Conservation (phyloP, 2,113 vertebrate genomes). For the Dasyurus viverrinus region DNA sequence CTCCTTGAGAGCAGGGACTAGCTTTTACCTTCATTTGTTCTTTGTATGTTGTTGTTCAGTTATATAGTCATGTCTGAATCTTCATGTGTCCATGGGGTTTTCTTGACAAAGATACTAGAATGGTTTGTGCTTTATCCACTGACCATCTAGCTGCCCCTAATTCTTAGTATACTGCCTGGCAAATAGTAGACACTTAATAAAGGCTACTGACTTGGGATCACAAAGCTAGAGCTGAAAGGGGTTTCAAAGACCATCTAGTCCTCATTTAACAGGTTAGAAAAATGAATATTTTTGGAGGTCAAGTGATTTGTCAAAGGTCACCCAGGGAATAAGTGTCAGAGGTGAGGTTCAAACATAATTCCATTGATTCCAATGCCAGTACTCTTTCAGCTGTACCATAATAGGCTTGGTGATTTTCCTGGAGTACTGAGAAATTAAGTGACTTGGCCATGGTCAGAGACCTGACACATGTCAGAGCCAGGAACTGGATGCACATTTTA, state of each 20-base stretch:
- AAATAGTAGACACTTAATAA: neutral
- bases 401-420: neutral
- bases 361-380: neutral
- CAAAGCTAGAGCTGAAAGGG: neutral
- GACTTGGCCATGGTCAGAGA: neutral
- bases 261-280: neutral
- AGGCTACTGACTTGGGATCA: neutral
- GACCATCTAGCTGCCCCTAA: neutral
- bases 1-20: neutral
- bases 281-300: neutral
- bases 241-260: neutral
- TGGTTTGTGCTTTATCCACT: neutral
- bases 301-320: neutral
- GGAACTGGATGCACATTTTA: neutral
- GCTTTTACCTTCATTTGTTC: neutral
- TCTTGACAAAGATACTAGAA: neutral
- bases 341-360: neutral
- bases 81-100: neutral
- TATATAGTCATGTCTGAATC: neutral
- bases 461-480: neutral
- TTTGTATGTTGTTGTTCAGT: neutral
- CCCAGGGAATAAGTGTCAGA: neutral
- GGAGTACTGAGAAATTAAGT: neutral
- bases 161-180: neutral
- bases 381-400: neutral